Evolutionary conservation across 2,888 invertebrate genomes (phyloP).

Genomic region (Philopedon plagiatum): DNA sequence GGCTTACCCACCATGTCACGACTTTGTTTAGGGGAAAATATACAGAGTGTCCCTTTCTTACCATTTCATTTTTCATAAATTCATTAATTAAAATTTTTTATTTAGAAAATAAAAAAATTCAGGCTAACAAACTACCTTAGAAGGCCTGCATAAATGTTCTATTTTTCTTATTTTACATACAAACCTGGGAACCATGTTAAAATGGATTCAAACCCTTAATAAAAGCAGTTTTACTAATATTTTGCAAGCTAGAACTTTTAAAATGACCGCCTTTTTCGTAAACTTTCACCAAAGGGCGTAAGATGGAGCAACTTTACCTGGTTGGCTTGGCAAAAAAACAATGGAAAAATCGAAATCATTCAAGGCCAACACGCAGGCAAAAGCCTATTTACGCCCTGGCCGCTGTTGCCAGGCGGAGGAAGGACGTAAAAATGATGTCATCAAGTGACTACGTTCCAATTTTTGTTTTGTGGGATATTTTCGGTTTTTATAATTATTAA

Average conservation of each 20-base stretch:
- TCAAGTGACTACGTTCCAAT: constrained; percentile 27
- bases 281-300: constrained; percentile 1
- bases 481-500: background rate
- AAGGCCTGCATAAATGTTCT: background rate
- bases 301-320: constrained; percentile 31
- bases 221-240: background rate
- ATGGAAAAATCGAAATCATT: constrained; percentile 31
- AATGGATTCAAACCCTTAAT: background rate
- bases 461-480: background rate
- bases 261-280: constrained; percentile 36
- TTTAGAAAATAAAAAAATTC: too few relatives aligned
- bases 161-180: constrained; percentile 12
- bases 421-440: constrained; percentile 29
- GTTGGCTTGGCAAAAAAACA: constrained; percentile 1
- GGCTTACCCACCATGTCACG: constrained; percentile 19
- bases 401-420: constrained; percentile 30
- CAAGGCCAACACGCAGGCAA: constrained; percentile 30
- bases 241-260: constrained; percentile 1
- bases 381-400: background rate
- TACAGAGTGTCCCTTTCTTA: constrained; percentile 26
- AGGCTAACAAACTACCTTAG: too few relatives aligned
- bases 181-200: constrained; percentile 11
- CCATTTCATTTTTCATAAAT: constrained; percentile 33
- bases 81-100: too few relatives aligned
- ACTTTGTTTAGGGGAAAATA: constrained; percentile 6